Evolutionary conservation across 2,888 invertebrate genomes (phyloP), one percentile per base, ranked within the genome.

Genomic region (Bhutanitis thaidina): DNA sequence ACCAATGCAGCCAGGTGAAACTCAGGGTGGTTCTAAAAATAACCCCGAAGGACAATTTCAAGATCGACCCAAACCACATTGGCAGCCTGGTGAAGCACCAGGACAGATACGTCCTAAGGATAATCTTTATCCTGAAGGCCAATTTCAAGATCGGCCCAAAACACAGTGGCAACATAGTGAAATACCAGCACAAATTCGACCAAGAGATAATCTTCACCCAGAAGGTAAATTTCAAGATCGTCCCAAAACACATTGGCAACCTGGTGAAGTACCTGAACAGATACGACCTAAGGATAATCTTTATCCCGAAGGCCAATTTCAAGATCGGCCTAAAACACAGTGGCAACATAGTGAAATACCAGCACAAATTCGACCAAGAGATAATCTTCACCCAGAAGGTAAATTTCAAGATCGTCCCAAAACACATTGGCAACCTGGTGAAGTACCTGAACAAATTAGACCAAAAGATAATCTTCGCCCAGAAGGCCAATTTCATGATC

Each of bases 381-480:
- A 27, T 20, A 40, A 40, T 29, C 38, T 45, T 29, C 20, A 40
- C 73, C 58, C 90, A 74, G 59, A 87, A 84, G 63, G 59, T 79
- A 34, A 66, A 63, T 36, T 40, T 36, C 40, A 45, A 14, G 86
- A 90, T 14, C 65, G 70, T 43, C 84, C 69, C 13, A 71, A 64
- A 53, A 65, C 72, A 20, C 74, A 74, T 54, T 77, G 74, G 61
- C 63, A 59, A 41, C 77, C 77, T 12, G 77, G 71, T 35, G 81
- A 82, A 49, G 69, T 85, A 13, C 78, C 79, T 14, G 71, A 64
- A 29, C 84, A 74, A 49, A 77, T 71, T 9, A 71, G 69, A 41
- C 90, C 89, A 1, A 80, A 86, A 56, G 93, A 93, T 60, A 92
- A 92, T 62, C 71, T 93, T 0, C 77, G 78, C 50, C 90, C 91